Evolutionary conservation across 2,888 invertebrate species (phyloP), one percentile per base, ranked within the genome.

Genomic region (Zhuqinia jingwanae): DNA sequence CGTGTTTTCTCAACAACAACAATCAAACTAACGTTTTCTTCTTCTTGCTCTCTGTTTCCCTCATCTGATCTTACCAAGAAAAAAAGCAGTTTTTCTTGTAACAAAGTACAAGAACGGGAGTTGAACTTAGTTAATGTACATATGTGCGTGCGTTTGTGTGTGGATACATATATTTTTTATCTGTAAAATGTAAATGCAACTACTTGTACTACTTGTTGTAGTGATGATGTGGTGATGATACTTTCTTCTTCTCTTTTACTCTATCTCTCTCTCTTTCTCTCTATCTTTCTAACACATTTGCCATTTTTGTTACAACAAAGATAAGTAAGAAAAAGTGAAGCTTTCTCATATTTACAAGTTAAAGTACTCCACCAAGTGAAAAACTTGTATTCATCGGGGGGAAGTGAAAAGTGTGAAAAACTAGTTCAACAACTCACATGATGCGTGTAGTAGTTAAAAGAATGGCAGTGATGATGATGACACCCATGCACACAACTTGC

Each of bases 401-500:
- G 27, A 65, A 79, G 79, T 79, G 79, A 79, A 79, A 65, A 36
- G 20, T 50, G 25, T 50, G 50, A 75, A 75, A n/a, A 56, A 75
- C 56, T 75, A 75, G 75, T 56, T 53, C 56, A 75, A 58, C 58
- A 58, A 30, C 30, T 75, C 70, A n/a, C 70, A 47, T 70, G 47
- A 70, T 70, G 70, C 70, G 70, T 50, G n/a, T 47, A 25, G 47
- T 36, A 45, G 45, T 68, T n/a, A n/a, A n/a, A 45, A 22, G 45
- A 47, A 36, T 8, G 3, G 36, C 5, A 36, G 36, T 36, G 8
- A 36, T 36, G 36, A 36, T 8, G 36, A 36, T 36, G 36, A 36
- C 8, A 8, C 5, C 8, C 8, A 8, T 47, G 70, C 1, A 47
- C 45, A 70, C 25, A 70, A 70, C 15, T 70, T 70, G 45, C 45